Conservation (phyloP, 2,888 invertebrate species). For the Rhamnusium bicolor region DNA sequence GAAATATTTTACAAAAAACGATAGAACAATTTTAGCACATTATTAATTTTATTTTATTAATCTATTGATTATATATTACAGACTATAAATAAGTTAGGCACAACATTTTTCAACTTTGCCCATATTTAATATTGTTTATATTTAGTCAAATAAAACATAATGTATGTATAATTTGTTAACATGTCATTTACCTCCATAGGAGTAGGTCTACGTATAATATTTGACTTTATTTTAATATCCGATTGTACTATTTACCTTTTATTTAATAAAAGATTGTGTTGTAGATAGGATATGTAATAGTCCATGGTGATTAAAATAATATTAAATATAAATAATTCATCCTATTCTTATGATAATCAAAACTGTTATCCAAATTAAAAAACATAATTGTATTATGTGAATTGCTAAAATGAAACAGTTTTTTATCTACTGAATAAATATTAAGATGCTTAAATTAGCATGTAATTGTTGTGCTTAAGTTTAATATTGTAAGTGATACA, state of each 20-base stretch:
- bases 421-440: constrained; percentile 1
- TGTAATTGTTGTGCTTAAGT: background rate
- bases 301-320: background rate
- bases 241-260: background rate
- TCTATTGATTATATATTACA: too few species aligned
- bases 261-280: background rate
- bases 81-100: too few species aligned
- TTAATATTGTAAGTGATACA: constrained; percentile 44
- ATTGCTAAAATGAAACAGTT: constrained; percentile 9
- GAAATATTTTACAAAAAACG: too few species aligned
- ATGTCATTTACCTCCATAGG: background rate
- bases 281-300: background rate
- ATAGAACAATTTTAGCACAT: too few species aligned
- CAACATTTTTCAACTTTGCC: background rate
- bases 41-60: too few species aligned
- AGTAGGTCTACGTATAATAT: background rate
- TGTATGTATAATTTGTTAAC: background rate
- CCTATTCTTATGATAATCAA: too few species aligned
- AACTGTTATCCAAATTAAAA: background rate
- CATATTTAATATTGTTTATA: too few species aligned
- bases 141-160: background rate
- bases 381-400: constrained; percentile 4
- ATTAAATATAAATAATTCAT: background rate
- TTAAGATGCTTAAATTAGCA: constrained; percentile 8
- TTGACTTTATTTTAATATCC: background rate